Conservation (phyloP, 2,888 invertebrate species). For the Neoaliturus tenellus region DNA sequence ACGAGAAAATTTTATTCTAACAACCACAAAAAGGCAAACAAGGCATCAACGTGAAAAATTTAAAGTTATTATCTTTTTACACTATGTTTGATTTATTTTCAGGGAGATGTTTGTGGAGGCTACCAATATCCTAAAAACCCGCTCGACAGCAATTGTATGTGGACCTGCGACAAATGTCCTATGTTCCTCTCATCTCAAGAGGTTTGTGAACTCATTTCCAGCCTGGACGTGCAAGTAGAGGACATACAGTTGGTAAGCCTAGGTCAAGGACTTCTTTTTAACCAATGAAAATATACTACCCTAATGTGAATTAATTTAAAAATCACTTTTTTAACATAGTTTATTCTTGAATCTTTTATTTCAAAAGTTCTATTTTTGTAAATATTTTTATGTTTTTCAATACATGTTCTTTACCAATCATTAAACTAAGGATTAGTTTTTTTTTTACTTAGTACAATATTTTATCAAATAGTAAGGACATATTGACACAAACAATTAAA, state of each 20-base stretch:
- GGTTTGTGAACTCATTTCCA: conserved; percentile 80
- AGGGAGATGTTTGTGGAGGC: conserved; percentile 71
- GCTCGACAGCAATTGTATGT: conserved; percentile 82
- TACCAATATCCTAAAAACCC: conserved; percentile 84
- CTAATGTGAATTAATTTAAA: no score
- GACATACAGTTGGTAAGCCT: conserved; percentile 37
- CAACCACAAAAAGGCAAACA: no score
- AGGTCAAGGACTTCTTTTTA: neutral
- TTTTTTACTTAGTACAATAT: no score
- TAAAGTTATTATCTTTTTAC: no score
- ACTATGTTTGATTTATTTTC: neutral
- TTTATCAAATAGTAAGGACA: no score
- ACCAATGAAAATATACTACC: neutral
- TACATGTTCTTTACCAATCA: no score
- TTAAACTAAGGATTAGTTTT: no score
- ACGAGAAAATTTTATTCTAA: no score
- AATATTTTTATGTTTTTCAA: neutral
- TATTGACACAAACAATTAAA: no score
- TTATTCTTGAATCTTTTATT: neutral
- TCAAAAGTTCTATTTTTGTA: neutral
- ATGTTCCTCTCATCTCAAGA: conserved; percentile 80
- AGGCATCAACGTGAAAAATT: no score
- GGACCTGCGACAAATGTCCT: conserved; percentile 85
- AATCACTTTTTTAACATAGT: neutral
- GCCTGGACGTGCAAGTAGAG: conserved; percentile 75